Evolutionary conservation across 2,888 invertebrate species (phyloP), one percentile per base, ranked within the genome.

Genomic region (Choreutis nemorana): DNA sequence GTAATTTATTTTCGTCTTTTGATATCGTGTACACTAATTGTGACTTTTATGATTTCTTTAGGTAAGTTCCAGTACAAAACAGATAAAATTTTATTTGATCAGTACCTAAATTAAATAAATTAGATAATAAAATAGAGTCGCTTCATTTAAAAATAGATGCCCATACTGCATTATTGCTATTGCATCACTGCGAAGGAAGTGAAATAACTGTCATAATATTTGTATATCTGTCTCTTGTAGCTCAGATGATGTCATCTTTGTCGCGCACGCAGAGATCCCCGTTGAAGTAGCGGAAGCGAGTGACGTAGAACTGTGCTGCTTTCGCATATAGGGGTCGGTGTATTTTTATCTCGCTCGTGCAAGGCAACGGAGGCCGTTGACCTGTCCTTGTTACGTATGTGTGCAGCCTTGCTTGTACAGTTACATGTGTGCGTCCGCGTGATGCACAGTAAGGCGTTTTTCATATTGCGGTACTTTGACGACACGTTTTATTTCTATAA

Each of bases 331-430:
- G 29, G 36, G 30, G 37, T 33, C 37, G 33, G 44, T 51, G 49
- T 75, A 58, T 50, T 29, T 48, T 51, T 37, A 45, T 55, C 54
- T 51, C 61, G 50, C 52, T 70, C 63, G 57, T 59, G 67, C 77
- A 78, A 78, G 78, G 78, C 75, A 75, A 77, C 67, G 41, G 65
- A 73, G 78, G 70, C 66, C 77, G 65, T 73, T 77, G 78, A 78
- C 77, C 78, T 78, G 78, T 78, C 78, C 78, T 78, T 78, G 78
- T 63, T 78, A 49, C 34, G 50, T 36, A 46, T 62, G 78, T 78
- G 78, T 77, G 77, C 68, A 77, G 73, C 77, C 77, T 78, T 78
- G 75, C 73, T 70, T 64, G n/a, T 73, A 71, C 70, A 66, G 72
- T 72, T 72, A 68, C 39, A 35, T 59, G 40, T 54, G 50, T 66